Evolutionary conservation across 2,113 vertebrate genomes (phyloP).

Genomic region (Macrotus californicus): DNA sequence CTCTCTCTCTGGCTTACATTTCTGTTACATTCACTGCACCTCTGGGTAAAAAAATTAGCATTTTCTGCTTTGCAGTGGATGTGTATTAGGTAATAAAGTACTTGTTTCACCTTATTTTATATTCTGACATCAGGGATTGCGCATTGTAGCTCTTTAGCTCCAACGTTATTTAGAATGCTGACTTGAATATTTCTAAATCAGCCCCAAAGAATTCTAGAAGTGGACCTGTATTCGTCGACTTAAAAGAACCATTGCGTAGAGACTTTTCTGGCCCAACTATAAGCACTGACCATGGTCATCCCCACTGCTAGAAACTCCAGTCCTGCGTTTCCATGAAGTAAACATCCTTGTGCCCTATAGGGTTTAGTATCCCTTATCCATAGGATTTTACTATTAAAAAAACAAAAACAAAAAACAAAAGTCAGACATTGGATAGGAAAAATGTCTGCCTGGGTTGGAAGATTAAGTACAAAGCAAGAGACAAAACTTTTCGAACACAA

Average conservation of each 20-base stretch:
- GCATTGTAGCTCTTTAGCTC: background rate
- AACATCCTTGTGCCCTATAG: background rate
- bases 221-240: background rate
- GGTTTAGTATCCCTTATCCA: background rate
- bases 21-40: background rate
- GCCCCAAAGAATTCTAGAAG: background rate
- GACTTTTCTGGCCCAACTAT: background rate
- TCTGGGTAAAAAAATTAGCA: background rate
- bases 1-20: background rate
- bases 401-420: background rate
- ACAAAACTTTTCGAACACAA: slow-evolving; percentile 18
- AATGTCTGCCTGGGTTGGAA: background rate
- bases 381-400: background rate
- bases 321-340: background rate
- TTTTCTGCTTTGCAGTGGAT: background rate
- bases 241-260: background rate
- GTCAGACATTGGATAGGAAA: background rate
- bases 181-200: background rate
- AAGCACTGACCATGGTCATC: background rate
- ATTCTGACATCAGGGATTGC: background rate
- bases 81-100: background rate
- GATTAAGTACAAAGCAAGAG: background rate
- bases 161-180: background rate
- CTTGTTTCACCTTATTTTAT: background rate
- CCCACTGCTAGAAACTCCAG: background rate